These are phyloP conservation scores for Tipula unca DNA, from an alignment of 2,888 invertebrate species.

Conservation along the genomic window DNA sequence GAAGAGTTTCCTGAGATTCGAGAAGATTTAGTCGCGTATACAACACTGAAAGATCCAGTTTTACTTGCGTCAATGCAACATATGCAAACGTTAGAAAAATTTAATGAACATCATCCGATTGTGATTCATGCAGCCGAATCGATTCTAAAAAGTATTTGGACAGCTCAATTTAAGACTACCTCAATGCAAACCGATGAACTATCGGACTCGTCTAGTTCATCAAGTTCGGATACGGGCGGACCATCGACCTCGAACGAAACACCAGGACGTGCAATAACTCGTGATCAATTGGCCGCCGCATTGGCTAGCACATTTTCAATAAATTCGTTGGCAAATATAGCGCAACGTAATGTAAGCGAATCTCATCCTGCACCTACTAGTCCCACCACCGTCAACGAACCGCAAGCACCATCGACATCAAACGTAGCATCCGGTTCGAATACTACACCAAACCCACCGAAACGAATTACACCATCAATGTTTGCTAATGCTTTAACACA, in stretches of 20 bases:
- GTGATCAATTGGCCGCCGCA: constrained; percentile 38
- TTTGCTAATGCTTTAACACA: constrained; percentile 70
- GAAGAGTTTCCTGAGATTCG: constrained; percentile 57
- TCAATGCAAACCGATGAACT: constrained; percentile 25
- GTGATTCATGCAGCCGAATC: constrained; percentile 54
- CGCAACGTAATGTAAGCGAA: constrained; percentile 34
- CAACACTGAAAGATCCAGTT: constrained; percentile 63
- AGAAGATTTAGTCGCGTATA: constrained; percentile 59
- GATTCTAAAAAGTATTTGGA: constrained; percentile 35
- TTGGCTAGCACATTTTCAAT: constrained; percentile 35
- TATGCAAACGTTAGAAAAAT: constrained; percentile 53
- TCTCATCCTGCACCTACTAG: constrained; percentile 1
- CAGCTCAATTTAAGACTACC: background rate
- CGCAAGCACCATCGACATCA: constrained; percentile 14
- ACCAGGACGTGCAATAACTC: constrained; percentile 37
- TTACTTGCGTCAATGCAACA: constrained; percentile 58
- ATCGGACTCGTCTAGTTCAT: constrained; percentile 36
- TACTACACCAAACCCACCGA: constrained; percentile 19
- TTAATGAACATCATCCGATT: constrained; percentile 56
- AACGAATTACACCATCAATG: constrained; percentile 64
- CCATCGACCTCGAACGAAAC: constrained; percentile 32
- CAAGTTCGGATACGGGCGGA: constrained; percentile 39
- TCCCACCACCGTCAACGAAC: constrained; percentile 20
- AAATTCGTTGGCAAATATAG: constrained; percentile 40
- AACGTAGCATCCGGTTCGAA: background rate